Conservation (phyloP, 1,140 invertebrate species). For the Diorhabda carinulata region DNA sequence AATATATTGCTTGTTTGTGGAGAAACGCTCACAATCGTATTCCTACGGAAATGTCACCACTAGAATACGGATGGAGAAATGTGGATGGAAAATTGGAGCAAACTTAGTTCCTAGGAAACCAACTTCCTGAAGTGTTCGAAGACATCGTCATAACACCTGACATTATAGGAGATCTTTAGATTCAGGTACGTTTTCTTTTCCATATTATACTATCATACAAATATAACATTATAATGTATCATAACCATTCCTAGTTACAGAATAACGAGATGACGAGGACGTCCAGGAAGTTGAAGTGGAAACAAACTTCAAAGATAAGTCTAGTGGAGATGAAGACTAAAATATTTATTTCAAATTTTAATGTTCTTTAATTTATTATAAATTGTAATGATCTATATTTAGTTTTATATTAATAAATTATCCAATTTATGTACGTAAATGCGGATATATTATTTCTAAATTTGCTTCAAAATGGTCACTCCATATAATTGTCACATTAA, state of each 20-base stretch:
- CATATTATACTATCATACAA: background rate
- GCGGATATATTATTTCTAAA: too few relatives aligned
- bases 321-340: too few relatives aligned
- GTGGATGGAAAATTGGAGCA: too few relatives aligned
- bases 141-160: background rate
- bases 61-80: too few relatives aligned
- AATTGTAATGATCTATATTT: too few relatives aligned
- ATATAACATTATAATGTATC: background rate
- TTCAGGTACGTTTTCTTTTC: background rate
- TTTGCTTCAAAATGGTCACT: too few relatives aligned
- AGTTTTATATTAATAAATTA: too few relatives aligned
- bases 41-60: too few relatives aligned
- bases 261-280: background rate
- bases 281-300: background rate
- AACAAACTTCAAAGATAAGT: background rate
- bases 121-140: background rate
- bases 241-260: background rate
- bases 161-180: background rate
- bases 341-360: too few relatives aligned
- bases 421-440: too few relatives aligned
- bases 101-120: background rate
- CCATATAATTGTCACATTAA: too few relatives aligned
- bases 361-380: too few relatives aligned
- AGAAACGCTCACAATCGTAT: slow-evolving; percentile 5
- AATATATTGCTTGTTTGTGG: slow-evolving; percentile 16